These are phyloP conservation scores for Lamproptera curius DNA, from an alignment of 2,888 invertebrate genomes.

Conservation along the genomic window DNA sequence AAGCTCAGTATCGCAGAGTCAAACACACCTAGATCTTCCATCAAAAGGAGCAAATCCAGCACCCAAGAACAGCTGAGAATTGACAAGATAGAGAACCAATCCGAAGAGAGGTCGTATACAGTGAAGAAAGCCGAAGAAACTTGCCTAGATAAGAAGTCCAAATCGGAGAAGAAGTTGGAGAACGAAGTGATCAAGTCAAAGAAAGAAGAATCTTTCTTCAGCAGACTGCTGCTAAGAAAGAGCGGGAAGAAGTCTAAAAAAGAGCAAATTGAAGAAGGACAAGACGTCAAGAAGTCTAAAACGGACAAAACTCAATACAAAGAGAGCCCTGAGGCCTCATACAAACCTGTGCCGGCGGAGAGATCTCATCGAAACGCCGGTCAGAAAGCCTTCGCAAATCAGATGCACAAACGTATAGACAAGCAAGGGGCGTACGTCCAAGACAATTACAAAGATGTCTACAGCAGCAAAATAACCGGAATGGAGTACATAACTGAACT, in stretches of 20 bases:
- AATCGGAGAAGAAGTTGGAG: slow-evolving; percentile 68
- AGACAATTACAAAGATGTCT: slow-evolving; percentile 70
- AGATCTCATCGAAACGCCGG: slow-evolving; percentile 66
- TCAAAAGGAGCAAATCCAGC: slow-evolving; percentile 72
- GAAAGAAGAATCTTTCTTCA: slow-evolving; percentile 81
- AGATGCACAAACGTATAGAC: slow-evolving; percentile 73
- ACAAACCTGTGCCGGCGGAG: slow-evolving; percentile 63
- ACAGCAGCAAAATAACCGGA: slow-evolving; percentile 65
- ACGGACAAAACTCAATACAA: slow-evolving; percentile 63
- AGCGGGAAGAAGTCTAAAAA: slow-evolving; percentile 83
- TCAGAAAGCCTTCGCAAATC: slow-evolving; percentile 70
- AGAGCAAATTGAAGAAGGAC: slow-evolving; percentile 62
- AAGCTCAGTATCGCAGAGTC: slow-evolving; percentile 73
- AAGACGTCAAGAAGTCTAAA: slow-evolving; percentile 61
- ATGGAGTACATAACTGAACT: slow-evolving; percentile 74
- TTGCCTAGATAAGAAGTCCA: slow-evolving; percentile 71
- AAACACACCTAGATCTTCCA: slow-evolving; percentile 64
- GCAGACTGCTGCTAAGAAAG: slow-evolving; percentile 82
- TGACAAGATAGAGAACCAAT: slow-evolving; percentile 40
- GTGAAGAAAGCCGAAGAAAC: slow-evolving; percentile 66
- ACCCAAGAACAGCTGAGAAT: slow-evolving; percentile 67
- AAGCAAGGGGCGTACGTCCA: slow-evolving; percentile 72
- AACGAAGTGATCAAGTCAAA: slow-evolving; percentile 72
- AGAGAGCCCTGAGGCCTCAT: slow-evolving; percentile 43
- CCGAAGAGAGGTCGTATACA: slow-evolving; percentile 56